These are phyloP conservation scores for Dipodomys stephensi DNA, from an alignment of 2,113 vertebrate genomes.

Conservation along the genomic window DNA sequence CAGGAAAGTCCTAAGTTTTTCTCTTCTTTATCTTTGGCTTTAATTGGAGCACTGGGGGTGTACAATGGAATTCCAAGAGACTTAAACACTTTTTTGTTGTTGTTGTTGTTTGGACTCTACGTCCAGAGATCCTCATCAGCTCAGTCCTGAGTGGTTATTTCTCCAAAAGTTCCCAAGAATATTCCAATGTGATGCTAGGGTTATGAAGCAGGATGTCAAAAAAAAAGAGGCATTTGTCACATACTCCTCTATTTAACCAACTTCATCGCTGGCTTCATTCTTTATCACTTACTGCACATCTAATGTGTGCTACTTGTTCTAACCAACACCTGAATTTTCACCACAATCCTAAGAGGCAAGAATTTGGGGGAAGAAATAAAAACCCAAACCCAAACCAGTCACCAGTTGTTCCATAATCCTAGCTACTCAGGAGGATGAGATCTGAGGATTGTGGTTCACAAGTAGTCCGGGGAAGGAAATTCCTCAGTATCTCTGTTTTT, in stretches of 20 bases:
- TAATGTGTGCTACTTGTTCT: background rate
- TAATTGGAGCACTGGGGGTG: background rate
- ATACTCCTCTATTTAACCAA: background rate
- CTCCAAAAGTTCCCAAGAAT: background rate
- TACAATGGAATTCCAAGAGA: background rate
- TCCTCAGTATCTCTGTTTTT: background rate
- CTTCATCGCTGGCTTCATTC: background rate
- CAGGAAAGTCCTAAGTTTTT: background rate
- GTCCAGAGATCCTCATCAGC: background rate
- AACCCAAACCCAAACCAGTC: background rate
- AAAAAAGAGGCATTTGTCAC: background rate
- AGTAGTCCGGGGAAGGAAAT: too few species aligned
- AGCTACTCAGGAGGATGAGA: too few species aligned
- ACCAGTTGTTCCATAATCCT: too few species aligned
- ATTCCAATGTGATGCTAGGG: background rate
- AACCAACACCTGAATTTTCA: slow-evolving; percentile 28
- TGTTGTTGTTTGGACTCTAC: background rate
- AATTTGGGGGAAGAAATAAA: background rate
- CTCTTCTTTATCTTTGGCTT: background rate
- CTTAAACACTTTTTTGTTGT: background rate
- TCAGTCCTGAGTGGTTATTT: background rate
- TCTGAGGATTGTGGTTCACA: too few species aligned
- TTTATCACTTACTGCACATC: background rate
- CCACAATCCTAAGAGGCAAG: background rate
- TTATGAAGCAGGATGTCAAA: background rate